Evolutionary conservation across 2,888 invertebrate genomes (phyloP).

Genomic region (Abrostola triplasia): DNA sequence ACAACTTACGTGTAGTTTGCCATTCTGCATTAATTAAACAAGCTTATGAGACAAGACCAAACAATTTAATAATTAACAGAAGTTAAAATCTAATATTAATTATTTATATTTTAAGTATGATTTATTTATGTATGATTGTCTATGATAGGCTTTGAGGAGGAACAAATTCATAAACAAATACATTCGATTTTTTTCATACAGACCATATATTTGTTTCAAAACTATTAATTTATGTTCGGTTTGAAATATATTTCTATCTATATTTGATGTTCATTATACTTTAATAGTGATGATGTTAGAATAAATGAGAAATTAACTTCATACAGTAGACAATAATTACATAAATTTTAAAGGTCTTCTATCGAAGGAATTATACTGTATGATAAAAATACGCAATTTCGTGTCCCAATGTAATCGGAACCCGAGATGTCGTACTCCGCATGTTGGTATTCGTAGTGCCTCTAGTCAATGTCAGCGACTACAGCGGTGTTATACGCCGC

Average conservation of each 20-base stretch:
- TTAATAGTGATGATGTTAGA: background rate
- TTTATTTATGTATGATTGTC: too few relatives aligned
- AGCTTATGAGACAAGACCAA: constrained; percentile 12
- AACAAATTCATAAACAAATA: too few relatives aligned
- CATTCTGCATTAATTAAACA: constrained; percentile 49
- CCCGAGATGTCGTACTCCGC: constrained; percentile 29
- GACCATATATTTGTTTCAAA: too few relatives aligned
- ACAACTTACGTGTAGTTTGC: constrained; percentile 52
- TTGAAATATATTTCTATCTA: too few relatives aligned
- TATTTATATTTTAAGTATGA: too few relatives aligned
- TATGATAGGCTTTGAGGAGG: too few relatives aligned
- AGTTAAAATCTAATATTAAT: background rate
- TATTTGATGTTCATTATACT: background rate
- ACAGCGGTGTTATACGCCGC: constrained; percentile 59
- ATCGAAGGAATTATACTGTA: background rate
- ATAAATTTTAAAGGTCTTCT: background rate
- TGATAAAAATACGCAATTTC: constrained; percentile 30
- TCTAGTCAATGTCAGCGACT: constrained; percentile 71
- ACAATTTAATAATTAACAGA: constrained; percentile 38
- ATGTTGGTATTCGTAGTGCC: constrained; percentile 1
- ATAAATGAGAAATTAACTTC: background rate
- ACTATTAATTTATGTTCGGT: too few relatives aligned
- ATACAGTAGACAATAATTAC: background rate
- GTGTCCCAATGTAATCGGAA: background rate
- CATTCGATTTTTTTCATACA: too few relatives aligned